Conservation (phyloP, 35 echinoderm and acorn worm genomes). For the Nesometra sesokonis region DNA sequence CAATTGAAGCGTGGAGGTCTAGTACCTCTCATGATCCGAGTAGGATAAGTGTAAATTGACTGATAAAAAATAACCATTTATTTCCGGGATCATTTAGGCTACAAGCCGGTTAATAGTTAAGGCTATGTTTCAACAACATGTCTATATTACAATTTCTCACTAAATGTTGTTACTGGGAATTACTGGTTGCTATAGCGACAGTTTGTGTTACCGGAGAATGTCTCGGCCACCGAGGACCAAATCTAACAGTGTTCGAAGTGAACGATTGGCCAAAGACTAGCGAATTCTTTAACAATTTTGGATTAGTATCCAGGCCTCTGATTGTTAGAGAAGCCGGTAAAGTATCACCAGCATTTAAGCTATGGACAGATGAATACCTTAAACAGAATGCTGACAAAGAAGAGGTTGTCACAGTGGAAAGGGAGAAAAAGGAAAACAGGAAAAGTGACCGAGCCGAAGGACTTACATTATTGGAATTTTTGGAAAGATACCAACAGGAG, state of each 20-base stretch:
- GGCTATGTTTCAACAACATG: too few species aligned
- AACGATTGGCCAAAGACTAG: neutral
- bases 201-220: neutral
- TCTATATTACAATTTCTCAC: too few species aligned
- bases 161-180: neutral
- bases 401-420: constrained; percentile 45
- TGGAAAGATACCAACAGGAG: neutral
- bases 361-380: constrained; percentile 55
- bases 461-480: neutral
- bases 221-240: neutral
- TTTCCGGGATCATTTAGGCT: too few species aligned
- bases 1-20: too few species aligned
- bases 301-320: neutral
- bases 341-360: constrained; percentile 16
- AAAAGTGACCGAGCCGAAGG: neutral
- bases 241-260: neutral
- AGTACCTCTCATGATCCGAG: too few species aligned
- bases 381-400: constrained; percentile 35
- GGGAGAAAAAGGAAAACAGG: constrained; percentile 40
- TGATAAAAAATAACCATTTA: too few species aligned
- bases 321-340: constrained; percentile 26
- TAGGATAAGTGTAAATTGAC: too few species aligned
- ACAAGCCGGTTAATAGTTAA: too few species aligned
- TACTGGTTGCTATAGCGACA: neutral
- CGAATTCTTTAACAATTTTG: neutral